These are phyloP conservation scores for Okapia johnstoni DNA, from an alignment of 2,113 vertebrate species.

Conservation along the genomic window DNA sequence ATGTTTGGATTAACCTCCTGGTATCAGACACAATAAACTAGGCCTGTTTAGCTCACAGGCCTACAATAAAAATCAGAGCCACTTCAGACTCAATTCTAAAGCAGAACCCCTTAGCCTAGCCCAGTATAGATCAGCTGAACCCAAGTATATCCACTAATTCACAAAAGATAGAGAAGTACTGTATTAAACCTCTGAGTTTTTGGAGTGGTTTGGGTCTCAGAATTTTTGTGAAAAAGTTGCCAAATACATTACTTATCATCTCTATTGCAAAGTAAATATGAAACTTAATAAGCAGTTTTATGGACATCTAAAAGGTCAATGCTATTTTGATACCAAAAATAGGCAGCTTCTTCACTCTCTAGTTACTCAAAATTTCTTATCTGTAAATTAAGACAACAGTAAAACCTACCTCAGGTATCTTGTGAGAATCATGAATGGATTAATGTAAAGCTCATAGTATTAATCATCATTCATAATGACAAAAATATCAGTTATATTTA, in stretches of 20 bases:
- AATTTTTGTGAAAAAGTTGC: neutral
- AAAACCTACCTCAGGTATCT: neutral
- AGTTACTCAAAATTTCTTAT: neutral
- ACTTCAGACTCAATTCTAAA: neutral
- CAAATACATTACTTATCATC: neutral
- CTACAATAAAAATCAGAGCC: neutral
- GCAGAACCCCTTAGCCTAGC: neutral
- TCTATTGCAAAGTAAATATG: neutral
- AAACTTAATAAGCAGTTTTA: neutral
- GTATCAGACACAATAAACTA: neutral
- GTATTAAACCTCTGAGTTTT: neutral
- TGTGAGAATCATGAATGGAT: neutral
- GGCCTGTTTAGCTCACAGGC: neutral
- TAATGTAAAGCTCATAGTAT: neutral
- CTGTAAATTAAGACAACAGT: neutral
- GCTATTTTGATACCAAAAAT: neutral
- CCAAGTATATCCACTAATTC: neutral
- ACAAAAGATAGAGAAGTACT: neutral
- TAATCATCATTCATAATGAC: neutral
- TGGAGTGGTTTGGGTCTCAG: neutral
- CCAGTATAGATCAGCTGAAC: neutral
- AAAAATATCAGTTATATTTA: neutral
- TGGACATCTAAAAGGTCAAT: neutral
- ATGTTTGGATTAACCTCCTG: neutral
- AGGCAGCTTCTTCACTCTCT: neutral